Conservation (phyloP, 2,113 vertebrate species). For the Dunckerocampus dactyliophorus region DNA sequence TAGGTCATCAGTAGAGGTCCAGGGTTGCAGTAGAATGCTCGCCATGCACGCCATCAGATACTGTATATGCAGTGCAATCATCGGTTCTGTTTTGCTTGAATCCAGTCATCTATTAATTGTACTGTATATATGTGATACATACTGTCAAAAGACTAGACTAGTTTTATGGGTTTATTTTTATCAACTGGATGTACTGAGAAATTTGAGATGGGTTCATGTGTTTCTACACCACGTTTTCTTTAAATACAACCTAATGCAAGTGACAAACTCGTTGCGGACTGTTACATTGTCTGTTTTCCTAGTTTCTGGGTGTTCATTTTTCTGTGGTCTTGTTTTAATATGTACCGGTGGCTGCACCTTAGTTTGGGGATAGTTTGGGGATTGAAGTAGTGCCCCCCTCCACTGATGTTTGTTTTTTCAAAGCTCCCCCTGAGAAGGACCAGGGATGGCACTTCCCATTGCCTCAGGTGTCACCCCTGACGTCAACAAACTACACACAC, state of each 20-base stretch:
- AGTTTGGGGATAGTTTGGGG: too few relatives aligned
- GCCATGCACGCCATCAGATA: slow-evolving; percentile 3
- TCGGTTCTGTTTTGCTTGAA: background rate
- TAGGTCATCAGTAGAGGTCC: slow-evolving; percentile 60
- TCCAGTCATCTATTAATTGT: background rate
- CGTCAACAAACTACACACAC: background rate
- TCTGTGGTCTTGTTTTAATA: too few relatives aligned
- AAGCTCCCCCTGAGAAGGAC: background rate
- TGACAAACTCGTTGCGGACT: too few relatives aligned
- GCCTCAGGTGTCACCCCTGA: background rate
- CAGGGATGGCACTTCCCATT: background rate
- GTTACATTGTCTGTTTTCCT: too few relatives aligned
- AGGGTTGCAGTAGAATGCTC: slow-evolving; percentile 34
- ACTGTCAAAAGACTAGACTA: too few relatives aligned
- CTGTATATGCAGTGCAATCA: slow-evolving; percentile 4
- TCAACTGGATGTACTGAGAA: background rate
- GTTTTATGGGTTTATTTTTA: too few relatives aligned
- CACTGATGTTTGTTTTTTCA: background rate
- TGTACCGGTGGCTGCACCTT: too few relatives aligned
- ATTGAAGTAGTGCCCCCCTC: too few relatives aligned
- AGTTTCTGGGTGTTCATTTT: too few relatives aligned
- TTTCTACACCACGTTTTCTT: background rate
- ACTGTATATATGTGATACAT: background rate
- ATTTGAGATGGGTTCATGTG: background rate
- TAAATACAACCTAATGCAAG: too few relatives aligned